Base-by-base conservation (phyloP, 2,113 vertebrate genomes). In the Colinus virginianus region DNA sequence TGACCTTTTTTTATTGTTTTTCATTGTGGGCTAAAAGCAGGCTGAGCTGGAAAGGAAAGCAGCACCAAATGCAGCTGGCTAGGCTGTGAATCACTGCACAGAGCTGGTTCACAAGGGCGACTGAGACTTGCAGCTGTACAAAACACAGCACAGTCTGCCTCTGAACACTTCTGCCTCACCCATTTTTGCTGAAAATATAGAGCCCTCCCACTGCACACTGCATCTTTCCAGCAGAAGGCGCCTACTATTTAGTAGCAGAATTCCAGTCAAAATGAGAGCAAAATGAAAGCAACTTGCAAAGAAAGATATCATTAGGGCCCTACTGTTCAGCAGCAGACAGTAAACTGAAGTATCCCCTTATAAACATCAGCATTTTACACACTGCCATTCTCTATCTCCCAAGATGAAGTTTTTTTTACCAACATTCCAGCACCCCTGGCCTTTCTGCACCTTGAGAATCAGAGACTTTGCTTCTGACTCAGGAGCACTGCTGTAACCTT, bases 401-500 rank as follows among this genome's bases (percentile, higher is more conserved):
- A 68, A 7, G 53, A 66, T 71, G 59, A 68, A 56, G 8, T 71
- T n/a, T 56, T 32, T 71, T n/a, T 58, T n/a, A 32, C 6, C 13
- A 75, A 15, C 5, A 0, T 32, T 63, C 25, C 83, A 78, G 59
- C 88, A 56, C 61, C 81, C 78, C 61, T 26, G 25, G 58, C 58
- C 18, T 79, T 70, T 75, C 48, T 83, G 87, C 22, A 48, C 64
- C 84, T 80, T 56, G 40, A 97, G 75, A 59, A 91, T 51, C 51
- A 88, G 78, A 84, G 61, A 51, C 68, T 42, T 59, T 80, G 49
- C 87, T 74, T 87, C 43, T 78, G 95, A 94, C 42, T 76, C 32
- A 74, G 82, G 72, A 90, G 84, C 83, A 96, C 51, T 51, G 8
- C 49, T 67, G 71, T 88, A 94, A 87, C 87, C 79, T 95, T 46